Conservation (phyloP, 2,888 invertebrate species). For the Aromia moschata region DNA sequence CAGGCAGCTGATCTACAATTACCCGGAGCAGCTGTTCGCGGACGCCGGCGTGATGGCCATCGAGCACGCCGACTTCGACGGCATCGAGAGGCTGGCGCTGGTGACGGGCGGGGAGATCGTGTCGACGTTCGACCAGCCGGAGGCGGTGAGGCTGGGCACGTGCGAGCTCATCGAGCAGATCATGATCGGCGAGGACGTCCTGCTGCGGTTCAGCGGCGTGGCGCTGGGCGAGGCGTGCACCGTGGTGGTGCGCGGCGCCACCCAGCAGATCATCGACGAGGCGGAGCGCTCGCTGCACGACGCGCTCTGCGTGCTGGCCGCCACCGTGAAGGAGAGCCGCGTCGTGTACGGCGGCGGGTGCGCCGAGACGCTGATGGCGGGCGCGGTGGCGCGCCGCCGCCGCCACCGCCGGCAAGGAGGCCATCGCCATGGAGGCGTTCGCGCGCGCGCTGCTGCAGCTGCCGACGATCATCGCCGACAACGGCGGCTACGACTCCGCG, state of each 20-base stretch:
- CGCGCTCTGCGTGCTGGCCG: slow-evolving; percentile 95
- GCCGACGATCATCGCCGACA: slow-evolving; percentile 97
- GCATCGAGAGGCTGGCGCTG: slow-evolving; percentile 95
- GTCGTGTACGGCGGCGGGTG: slow-evolving; percentile 91
- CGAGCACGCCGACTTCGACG: slow-evolving; percentile 99
- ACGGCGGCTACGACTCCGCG: slow-evolving; percentile 98
- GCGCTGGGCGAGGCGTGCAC: slow-evolving; percentile 97
- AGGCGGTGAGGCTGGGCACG: slow-evolving; percentile 88
- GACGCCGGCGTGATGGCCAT: slow-evolving; percentile 99
- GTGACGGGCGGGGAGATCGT: slow-evolving; percentile 98
- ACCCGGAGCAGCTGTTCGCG: slow-evolving; percentile 98
- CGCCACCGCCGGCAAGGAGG: slow-evolving; percentile 94
- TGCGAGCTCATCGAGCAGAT: slow-evolving; percentile 97
- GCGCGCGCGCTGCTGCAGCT: slow-evolving; percentile 88
- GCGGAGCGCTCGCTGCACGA: slow-evolving; percentile 98
- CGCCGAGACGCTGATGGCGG: slow-evolving; percentile 97
- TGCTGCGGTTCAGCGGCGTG: slow-evolving; percentile 95
- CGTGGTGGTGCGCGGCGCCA: slow-evolving; percentile 95
- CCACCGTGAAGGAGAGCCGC: slow-evolving; percentile 93
- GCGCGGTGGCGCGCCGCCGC: slow-evolving; percentile 86
- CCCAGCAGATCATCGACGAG: slow-evolving; percentile 98
- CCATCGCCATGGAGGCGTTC: slow-evolving; percentile 96
- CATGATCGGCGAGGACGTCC: slow-evolving; percentile 97
- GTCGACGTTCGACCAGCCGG: slow-evolving; percentile 96
- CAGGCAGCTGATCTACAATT: slow-evolving; percentile 99